Evolutionary conservation across 2,113 vertebrate genomes (phyloP).

Genomic region (Ameiurus melas): DNA sequence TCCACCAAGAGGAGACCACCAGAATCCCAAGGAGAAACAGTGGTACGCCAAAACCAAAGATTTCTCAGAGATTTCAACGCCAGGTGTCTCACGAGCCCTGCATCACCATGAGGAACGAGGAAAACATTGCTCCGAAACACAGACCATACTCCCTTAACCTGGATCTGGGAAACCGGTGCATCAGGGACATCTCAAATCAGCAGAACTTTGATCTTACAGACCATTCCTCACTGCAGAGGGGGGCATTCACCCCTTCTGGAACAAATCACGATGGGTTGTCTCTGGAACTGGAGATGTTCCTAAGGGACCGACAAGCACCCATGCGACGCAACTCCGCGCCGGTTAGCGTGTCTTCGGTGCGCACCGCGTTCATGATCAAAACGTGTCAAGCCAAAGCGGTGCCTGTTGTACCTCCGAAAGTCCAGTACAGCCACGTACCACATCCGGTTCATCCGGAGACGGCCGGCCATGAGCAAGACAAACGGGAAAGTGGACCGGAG

Average conservation of each 20-base stretch:
- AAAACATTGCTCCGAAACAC: conserved; percentile 60
- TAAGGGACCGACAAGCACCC: conserved; percentile 69
- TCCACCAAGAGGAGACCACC: conserved; percentile 42
- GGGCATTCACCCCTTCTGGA: conserved; percentile 49
- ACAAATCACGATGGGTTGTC: conserved; percentile 55
- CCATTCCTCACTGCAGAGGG: conserved; percentile 53
- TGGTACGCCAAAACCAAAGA: conserved; percentile 62
- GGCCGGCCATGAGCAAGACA: conserved; percentile 31
- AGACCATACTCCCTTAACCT: conserved; percentile 75
- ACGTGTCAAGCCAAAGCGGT: conserved; percentile 93
- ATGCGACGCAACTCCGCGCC: conserved; percentile 91
- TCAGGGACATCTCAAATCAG: conserved; percentile 74
- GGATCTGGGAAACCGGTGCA: conserved; percentile 68
- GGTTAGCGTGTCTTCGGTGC: conserved; percentile 88
- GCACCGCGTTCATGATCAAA: conserved; percentile 95
- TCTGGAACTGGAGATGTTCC: conserved; percentile 72
- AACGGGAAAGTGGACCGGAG: conserved; percentile 9
- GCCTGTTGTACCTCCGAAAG: conserved; percentile 89
- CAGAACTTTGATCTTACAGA: conserved; percentile 61
- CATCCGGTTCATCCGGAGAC: conserved; percentile 77
- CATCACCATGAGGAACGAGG: conserved; percentile 61
- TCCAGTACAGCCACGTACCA: conserved; percentile 94
- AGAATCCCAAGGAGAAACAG: conserved; percentile 57
- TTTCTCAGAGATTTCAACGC: conserved; percentile 64
- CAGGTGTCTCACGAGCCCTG: conserved; percentile 69